Conservation (phyloP, 2,797 vertebrate genomes). For the Ctenochaetus hawaiiensis region DNA sequence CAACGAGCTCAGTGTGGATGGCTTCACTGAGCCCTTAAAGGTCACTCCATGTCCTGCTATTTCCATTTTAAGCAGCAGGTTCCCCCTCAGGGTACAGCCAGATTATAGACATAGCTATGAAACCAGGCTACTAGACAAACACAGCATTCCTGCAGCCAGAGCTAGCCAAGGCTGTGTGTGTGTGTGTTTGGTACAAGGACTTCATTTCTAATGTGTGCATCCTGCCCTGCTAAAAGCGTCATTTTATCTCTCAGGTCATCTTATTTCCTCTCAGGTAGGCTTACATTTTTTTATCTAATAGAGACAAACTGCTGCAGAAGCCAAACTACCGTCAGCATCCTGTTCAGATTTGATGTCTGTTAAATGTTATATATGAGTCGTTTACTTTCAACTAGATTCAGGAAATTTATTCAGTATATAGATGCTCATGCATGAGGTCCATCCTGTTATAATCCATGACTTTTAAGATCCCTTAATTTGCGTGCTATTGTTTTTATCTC, state of each 20-base stretch:
- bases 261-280: background rate
- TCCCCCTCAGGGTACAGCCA: conserved; percentile 48
- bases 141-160: conserved; percentile 1
- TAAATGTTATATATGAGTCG: background rate
- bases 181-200: background rate
- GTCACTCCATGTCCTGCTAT: conserved; percentile 57
- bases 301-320: no score
- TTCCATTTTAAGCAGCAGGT: conserved; percentile 70
- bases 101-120: conserved; percentile 50
- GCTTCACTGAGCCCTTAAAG: conserved; percentile 62
- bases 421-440: background rate
- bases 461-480: conserved; percentile 24
- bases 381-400: no score
- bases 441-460: background rate
- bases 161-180: background rate
- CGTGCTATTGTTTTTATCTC: conserved; percentile 58
- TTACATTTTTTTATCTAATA: no score
- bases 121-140: conserved; percentile 49
- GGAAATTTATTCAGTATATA: background rate
- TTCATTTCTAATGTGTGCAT: background rate
- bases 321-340: no score
- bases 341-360: background rate
- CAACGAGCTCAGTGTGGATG: conserved; percentile 39
- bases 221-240: conserved; percentile 4
- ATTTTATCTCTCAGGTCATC: background rate